Evolutionary conservation across 2,797 vertebrate genomes (phyloP).

Genomic region (Gila robusta): DNA sequence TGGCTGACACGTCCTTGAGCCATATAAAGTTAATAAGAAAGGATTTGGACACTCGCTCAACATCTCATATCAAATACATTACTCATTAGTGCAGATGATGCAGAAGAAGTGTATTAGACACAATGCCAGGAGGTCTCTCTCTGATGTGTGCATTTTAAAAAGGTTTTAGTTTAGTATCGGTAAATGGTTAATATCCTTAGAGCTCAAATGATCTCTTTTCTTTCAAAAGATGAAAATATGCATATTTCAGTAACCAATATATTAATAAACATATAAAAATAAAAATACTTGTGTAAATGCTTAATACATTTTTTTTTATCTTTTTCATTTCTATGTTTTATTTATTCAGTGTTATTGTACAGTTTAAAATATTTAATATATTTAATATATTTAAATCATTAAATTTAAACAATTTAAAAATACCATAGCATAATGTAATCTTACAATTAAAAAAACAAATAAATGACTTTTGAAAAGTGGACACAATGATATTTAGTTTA

Average conservation of each 20-base stretch:
- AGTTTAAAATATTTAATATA: neutral
- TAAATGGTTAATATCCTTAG: neutral
- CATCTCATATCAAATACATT: conserved; percentile 11
- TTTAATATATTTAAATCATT: neutral
- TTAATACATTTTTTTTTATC: neutral
- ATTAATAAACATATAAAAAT: neutral
- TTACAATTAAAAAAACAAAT: neutral
- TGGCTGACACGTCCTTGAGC: conserved; percentile 17
- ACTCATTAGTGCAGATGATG: conserved; percentile 29
- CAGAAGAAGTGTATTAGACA: neutral
- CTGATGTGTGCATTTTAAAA: conserved; percentile 3
- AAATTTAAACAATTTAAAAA: neutral
- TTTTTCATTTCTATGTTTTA: neutral
- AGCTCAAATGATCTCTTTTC: neutral
- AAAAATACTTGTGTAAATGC: neutral
- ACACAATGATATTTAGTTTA: neutral
- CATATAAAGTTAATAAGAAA: conserved; percentile 31
- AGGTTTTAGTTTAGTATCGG: neutral
- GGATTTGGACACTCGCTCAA: conserved; percentile 6
- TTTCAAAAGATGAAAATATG: neutral
- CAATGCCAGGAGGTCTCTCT: neutral
- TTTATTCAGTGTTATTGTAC: neutral
- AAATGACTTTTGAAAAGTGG: neutral
- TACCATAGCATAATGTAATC: neutral
- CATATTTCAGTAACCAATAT: neutral